Evolutionary conservation across 2,888 invertebrate genomes (phyloP).

Genomic region (Tetramorium bicarinatum): DNA sequence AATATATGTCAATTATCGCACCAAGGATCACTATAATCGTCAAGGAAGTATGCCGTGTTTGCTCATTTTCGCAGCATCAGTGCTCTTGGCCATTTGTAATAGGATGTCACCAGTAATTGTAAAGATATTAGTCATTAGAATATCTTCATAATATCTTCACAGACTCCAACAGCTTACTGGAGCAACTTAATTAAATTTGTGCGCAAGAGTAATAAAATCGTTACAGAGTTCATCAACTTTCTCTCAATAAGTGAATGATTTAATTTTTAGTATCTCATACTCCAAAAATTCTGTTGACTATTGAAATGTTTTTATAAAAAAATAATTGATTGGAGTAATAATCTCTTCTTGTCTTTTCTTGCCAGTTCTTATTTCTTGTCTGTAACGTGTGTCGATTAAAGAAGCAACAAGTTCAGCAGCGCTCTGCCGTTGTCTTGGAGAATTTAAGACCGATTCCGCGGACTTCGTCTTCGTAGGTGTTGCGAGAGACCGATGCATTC

Average conservation of each 20-base stretch:
- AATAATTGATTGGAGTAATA: neutral
- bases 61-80: conserved; percentile 2
- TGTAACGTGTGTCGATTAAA: neutral
- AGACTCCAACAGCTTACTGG: neutral
- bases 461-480: conserved; percentile 67
- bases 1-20: conserved; percentile 37
- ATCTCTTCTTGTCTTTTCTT: neutral
- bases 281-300: neutral
- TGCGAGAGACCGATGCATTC: conserved; percentile 76
- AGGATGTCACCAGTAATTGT: neutral
- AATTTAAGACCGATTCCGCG: conserved; percentile 52
- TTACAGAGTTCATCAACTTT: neutral
- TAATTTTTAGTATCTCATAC: neutral
- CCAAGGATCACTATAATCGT: conserved; percentile 36
- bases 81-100: conserved; percentile 2
- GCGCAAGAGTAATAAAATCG: neutral
- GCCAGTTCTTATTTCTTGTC: neutral
- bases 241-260: neutral
- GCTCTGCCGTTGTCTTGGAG: conserved; percentile 27
- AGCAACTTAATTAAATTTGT: neutral
- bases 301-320: neutral
- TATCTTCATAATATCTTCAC: neutral
- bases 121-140: neutral
- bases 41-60: conserved; percentile 34
- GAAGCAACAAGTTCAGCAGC: conserved; percentile 15